Conservation (phyloP, 2,888 invertebrate species). For the Candidula unifasciata region DNA sequence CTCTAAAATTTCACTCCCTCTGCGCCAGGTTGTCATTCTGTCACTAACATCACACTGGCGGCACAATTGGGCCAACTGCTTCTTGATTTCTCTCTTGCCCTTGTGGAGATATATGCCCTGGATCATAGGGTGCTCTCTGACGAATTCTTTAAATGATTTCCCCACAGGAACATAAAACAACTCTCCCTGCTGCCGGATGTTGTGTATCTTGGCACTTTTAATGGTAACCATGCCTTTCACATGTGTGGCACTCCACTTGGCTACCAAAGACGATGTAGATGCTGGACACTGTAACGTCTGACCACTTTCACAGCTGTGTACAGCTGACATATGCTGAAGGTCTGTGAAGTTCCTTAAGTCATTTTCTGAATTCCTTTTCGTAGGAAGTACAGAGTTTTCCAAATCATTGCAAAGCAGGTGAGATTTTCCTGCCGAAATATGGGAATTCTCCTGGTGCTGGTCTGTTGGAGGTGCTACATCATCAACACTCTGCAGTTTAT, state of each 20-base stretch:
- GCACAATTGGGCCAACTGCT: constrained; percentile 61
- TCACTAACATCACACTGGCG: constrained; percentile 65
- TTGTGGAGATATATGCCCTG: constrained; percentile 69
- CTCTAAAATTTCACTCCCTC: constrained; percentile 65
- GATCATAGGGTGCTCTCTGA: constrained; percentile 61
- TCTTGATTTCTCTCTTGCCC: constrained; percentile 71
- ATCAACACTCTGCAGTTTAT: background rate
- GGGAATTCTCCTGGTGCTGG: background rate
- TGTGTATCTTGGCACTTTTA: constrained; percentile 50
- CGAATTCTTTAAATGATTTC: constrained; percentile 28
- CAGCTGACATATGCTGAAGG: background rate
- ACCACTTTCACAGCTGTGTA: too few species aligned
- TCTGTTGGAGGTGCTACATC: background rate
- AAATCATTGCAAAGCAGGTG: too few species aligned
- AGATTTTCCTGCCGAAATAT: background rate
- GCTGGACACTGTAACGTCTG: background rate
- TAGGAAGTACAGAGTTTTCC: background rate
- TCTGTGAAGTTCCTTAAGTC: background rate
- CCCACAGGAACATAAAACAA: constrained; percentile 45
- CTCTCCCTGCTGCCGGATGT: constrained; percentile 35
- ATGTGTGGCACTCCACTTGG: background rate
- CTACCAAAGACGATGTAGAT: background rate
- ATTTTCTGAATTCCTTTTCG: background rate
- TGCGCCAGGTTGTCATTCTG: constrained; percentile 62
- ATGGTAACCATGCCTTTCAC: background rate